A percentile compares a stretch with the other conserved stretches of the same genome.
These are phyloP conservation scores for Miichthys miiuy DNA, from an alignment of 2,797 vertebrate species.

Conservation along the genomic window DNA sequence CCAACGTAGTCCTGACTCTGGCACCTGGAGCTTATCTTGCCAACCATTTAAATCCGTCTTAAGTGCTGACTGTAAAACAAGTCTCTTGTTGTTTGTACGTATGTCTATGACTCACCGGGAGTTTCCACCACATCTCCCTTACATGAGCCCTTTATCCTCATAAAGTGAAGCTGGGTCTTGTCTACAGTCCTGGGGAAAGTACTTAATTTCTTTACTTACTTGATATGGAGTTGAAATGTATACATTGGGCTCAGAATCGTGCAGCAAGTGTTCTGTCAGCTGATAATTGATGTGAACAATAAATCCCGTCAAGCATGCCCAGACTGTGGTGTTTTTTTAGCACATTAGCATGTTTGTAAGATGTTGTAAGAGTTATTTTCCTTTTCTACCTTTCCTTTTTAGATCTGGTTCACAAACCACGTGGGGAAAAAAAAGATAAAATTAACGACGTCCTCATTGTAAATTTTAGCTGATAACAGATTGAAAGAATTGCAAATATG, in stretches of 20 bases:
- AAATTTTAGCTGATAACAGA: not conserved
- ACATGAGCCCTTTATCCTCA: not conserved
- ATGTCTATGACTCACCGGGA: slow-evolving; percentile 32
- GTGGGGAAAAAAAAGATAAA: too few species aligned
- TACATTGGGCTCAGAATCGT: not conserved
- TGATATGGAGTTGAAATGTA: not conserved
- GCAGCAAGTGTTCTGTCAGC: not conserved
- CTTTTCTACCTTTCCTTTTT: not conserved
- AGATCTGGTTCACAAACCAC: not conserved
- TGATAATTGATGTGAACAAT: not conserved
- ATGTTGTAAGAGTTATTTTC: not conserved
- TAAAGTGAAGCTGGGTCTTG: slow-evolving; percentile 13
- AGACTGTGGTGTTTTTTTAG: not conserved
- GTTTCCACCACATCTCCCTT: slow-evolving; percentile 25
- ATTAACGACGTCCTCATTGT: not conserved
- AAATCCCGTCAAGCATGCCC: not conserved
- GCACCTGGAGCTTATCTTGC: slow-evolving; percentile 23
- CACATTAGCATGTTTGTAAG: not conserved
- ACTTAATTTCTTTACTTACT: not conserved
- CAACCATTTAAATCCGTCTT: not conserved
- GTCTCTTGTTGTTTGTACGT: slow-evolving; percentile 19
- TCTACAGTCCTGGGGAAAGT: not conserved
- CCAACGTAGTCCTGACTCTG: not conserved
- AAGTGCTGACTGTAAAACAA: slow-evolving; percentile 24
- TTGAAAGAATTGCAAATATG: not conserved